Percentiles rank a stretch among this genome's conserved stretches.
These are phyloP conservation scores for Crypturellus undulatus DNA, from an alignment of 2,113 vertebrate species.

Conservation along the genomic window DNA sequence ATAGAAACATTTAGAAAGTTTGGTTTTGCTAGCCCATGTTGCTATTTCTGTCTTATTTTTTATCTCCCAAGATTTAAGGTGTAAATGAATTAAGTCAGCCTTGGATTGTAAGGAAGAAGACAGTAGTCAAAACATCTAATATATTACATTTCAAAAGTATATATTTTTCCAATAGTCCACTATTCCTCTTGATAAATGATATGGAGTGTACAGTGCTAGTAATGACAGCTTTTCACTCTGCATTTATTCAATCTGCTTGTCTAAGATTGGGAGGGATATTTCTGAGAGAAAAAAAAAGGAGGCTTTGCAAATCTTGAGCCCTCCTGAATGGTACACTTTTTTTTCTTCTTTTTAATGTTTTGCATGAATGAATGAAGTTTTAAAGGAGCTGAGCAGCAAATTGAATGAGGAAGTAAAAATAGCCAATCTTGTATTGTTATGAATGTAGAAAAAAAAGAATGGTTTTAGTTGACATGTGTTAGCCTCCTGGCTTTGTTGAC, in stretches of 20 bases:
- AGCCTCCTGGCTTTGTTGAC: background rate
- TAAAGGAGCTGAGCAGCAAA: background rate
- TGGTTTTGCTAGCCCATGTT: background rate
- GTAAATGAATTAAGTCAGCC: background rate
- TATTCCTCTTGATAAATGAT: background rate
- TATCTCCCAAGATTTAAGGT: background rate
- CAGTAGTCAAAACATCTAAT: background rate
- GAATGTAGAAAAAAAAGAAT: background rate
- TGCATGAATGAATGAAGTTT: background rate
- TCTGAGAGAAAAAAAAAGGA: background rate
- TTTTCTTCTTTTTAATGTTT: background rate
- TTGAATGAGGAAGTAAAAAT: background rate
- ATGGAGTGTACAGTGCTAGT: background rate
- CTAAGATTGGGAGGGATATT: background rate
- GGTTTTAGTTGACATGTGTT: background rate
- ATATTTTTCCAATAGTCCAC: background rate
- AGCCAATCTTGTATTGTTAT: background rate
- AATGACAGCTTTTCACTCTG: background rate
- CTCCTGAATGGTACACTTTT: background rate
- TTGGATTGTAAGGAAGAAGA: background rate
- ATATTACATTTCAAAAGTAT: background rate
- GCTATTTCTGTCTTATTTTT: background rate
- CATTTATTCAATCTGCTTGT: background rate
- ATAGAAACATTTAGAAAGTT: background rate
- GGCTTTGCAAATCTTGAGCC: background rate